Evolutionary conservation across 2,888 invertebrate species (phyloP).

Genomic region (Perizoma affinitatum): DNA sequence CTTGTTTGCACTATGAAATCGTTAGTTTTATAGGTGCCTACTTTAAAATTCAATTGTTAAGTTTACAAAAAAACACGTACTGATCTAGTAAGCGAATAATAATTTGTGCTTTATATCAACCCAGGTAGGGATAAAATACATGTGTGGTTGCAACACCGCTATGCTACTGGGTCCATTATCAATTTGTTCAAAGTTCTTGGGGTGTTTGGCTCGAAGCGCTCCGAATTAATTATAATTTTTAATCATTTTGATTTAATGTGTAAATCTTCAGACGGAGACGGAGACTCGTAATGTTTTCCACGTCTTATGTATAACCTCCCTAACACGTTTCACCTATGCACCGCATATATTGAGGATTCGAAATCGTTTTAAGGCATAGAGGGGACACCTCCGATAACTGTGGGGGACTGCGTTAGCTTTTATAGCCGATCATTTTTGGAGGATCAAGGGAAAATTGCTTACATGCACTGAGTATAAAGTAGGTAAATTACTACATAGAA

Average conservation of each 20-base stretch:
- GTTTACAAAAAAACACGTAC: conserved; percentile 12
- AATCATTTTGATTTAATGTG: no score
- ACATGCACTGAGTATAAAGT: conserved; percentile 56
- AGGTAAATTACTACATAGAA: conserved; percentile 35
- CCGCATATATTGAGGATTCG: conserved; percentile 60
- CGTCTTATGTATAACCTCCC: conserved; percentile 29
- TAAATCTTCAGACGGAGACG: no score
- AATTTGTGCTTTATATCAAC: no score
- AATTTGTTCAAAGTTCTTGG: no score
- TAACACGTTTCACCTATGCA: conserved; percentile 58
- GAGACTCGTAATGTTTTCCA: no score
- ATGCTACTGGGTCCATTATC: no score
- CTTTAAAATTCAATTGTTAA: conserved; percentile 12
- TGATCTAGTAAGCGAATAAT: no score
- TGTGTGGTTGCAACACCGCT: no score
- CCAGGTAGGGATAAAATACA: no score
- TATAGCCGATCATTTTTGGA: conserved; percentile 72
- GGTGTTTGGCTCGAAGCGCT: no score
- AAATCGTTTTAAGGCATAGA: conserved; percentile 64
- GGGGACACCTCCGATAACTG: conserved; percentile 33
- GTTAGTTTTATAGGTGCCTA: conserved; percentile 9
- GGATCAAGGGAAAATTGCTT: conserved; percentile 76
- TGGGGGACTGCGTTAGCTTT: conserved; percentile 61
- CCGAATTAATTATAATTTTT: no score
- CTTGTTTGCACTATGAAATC: conserved; percentile 3